Conservation (phyloP, 1,140 invertebrate species). For the Monomorium pharaonis region DNA sequence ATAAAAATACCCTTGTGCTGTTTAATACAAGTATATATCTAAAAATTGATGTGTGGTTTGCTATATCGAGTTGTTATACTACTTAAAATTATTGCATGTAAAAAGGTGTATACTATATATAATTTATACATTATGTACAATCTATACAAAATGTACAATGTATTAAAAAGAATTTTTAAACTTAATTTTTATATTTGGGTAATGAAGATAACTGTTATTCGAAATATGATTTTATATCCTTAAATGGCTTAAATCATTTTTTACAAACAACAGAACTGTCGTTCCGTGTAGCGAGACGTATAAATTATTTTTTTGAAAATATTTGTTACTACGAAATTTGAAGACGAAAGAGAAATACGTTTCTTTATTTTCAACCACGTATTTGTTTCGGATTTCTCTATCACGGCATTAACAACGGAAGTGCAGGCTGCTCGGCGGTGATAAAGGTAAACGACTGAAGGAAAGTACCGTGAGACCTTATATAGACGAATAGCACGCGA, state of each 20-base stretch:
- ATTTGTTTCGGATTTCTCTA: slow-evolving; percentile 66
- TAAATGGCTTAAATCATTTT: not conserved
- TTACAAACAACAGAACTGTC: not conserved
- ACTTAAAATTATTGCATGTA: not conserved
- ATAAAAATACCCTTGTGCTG: not conserved
- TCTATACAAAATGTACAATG: too few relatives aligned
- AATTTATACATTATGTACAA: too few relatives aligned
- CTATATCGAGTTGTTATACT: not conserved
- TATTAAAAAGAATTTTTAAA: too few relatives aligned
- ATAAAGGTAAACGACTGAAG: slow-evolving; percentile 70
- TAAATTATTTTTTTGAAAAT: not conserved
- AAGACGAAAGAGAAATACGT: not conserved
- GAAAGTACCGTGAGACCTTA: slow-evolving; percentile 69
- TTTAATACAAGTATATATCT: not conserved
- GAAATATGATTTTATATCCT: not conserved
- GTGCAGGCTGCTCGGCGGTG: slow-evolving; percentile 68
- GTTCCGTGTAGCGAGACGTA: not conserved
- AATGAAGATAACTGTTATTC: not conserved
- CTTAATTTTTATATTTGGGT: too few relatives aligned
- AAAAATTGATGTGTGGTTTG: not conserved
- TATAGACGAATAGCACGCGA: slow-evolving; percentile 66
- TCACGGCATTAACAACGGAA: slow-evolving; percentile 68
- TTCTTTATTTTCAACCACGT: slow-evolving; percentile 49
- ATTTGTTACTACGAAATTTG: not conserved
- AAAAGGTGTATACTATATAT: too few relatives aligned